phyloP scores from a whole-genome alignment of 2,113 vertebrate genomes.

The Lycaon pictus region DNA sequence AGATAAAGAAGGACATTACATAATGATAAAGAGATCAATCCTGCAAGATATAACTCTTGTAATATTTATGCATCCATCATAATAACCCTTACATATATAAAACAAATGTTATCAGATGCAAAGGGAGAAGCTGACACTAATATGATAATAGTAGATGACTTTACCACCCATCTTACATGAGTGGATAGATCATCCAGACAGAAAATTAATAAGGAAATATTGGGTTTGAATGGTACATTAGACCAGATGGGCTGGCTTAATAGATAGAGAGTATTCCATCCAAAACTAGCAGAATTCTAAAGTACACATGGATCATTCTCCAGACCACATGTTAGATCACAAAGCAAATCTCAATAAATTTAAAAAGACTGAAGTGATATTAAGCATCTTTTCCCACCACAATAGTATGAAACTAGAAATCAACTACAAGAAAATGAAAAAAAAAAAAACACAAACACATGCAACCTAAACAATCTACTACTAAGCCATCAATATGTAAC shows the following conservation, averaged over 20 bases:
- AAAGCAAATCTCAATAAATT: background rate
- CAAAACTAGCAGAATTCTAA: background rate
- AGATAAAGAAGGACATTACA: background rate
- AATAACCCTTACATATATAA: background rate
- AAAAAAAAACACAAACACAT: background rate
- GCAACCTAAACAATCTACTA: background rate
- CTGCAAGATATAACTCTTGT: background rate
- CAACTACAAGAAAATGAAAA: background rate
- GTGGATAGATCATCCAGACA: background rate
- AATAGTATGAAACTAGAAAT: background rate
- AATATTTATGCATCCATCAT: background rate
- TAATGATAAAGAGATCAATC: background rate
- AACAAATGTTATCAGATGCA: background rate
- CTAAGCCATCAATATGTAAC: background rate
- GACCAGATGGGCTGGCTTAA: background rate
- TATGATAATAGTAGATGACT: background rate
- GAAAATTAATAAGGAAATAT: background rate
- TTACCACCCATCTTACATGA: background rate
- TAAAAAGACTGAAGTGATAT: background rate
- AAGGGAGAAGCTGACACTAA: background rate
- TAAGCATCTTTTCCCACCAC: background rate
- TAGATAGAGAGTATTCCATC: background rate
- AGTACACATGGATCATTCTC: background rate
- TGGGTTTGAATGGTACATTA: background rate
- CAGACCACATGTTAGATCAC: background rate